phyloP scores from a whole-genome alignment of 2,113 vertebrate species.

The Serranochromis macrocephalus region DNA sequence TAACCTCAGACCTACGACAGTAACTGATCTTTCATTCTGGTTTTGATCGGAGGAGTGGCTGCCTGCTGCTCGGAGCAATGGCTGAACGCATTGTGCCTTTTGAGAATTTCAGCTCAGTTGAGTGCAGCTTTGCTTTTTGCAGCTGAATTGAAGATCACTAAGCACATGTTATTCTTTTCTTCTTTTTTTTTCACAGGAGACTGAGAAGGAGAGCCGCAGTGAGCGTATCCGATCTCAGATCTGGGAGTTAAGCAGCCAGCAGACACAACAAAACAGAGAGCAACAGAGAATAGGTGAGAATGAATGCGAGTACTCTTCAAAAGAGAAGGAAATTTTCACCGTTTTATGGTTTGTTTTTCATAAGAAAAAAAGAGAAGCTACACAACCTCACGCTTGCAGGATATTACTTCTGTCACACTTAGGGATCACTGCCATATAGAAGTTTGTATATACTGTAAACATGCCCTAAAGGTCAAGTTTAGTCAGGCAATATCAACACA shows the following conservation, averaged over 20 bases:
- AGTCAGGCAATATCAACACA: neutral
- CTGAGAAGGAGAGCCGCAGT: constrained; percentile 25
- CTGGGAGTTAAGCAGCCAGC: constrained; percentile 50
- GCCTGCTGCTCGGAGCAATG: neutral
- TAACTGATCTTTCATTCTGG: neutral
- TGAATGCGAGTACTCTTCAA: neutral
- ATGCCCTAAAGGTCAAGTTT: constrained; percentile 17
- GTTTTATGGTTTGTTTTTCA: neutral
- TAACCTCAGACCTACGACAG: neutral
- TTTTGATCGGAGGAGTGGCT: neutral
- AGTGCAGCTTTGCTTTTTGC: neutral
- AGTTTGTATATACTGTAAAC: constrained; percentile 22
- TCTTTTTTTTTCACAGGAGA: constrained; percentile 37
- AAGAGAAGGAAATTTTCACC: neutral
- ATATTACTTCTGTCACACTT: neutral
- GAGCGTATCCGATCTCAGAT: constrained; percentile 46
- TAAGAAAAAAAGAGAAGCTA: neutral
- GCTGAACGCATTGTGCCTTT: neutral
- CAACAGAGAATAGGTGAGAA: constrained; percentile 53
- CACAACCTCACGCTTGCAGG: neutral
- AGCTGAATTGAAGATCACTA: neutral
- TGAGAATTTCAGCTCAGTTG: neutral
- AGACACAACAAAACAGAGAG: constrained; percentile 34
- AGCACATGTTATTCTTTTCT: neutral
- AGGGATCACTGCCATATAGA: neutral